Conservation (phyloP, 2,797 vertebrate species). For the Sebastes variabilis region DNA sequence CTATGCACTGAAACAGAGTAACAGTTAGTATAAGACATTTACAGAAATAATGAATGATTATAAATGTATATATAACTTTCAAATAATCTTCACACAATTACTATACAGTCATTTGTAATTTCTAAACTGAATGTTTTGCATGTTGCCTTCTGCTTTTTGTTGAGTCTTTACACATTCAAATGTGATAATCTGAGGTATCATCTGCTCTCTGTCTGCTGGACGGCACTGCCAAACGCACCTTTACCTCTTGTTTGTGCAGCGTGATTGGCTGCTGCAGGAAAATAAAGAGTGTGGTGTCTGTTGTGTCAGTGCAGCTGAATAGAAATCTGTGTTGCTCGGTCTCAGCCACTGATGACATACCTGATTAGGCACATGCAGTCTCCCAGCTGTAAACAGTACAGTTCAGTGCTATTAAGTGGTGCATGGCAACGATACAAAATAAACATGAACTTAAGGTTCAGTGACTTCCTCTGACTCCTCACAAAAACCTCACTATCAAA, state of each 20-base stretch:
- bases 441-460: neutral
- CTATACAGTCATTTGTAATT: neutral
- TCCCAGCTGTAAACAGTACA: neutral
- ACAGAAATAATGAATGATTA: neutral
- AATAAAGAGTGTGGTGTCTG: neutral
- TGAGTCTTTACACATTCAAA: neutral
- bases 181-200: neutral
- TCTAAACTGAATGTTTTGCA: neutral
- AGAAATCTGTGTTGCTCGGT: neutral
- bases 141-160: neutral
- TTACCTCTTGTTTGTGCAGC: neutral
- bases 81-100: neutral
- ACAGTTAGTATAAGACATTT: neutral
- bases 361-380: neutral
- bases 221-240: accelerated
- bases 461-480: neutral
- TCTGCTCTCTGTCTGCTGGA: neutral
- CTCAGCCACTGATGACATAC: neutral
- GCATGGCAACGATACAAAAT: neutral
- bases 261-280: neutral
- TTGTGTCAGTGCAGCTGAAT: neutral
- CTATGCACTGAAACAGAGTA: neutral
- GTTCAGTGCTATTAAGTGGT: neutral
- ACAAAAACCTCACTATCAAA: neutral
- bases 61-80: neutral